These are phyloP conservation scores for Lithobates pipiens DNA, from an alignment of 2,797 vertebrate genomes.

Conservation along the genomic window DNA sequence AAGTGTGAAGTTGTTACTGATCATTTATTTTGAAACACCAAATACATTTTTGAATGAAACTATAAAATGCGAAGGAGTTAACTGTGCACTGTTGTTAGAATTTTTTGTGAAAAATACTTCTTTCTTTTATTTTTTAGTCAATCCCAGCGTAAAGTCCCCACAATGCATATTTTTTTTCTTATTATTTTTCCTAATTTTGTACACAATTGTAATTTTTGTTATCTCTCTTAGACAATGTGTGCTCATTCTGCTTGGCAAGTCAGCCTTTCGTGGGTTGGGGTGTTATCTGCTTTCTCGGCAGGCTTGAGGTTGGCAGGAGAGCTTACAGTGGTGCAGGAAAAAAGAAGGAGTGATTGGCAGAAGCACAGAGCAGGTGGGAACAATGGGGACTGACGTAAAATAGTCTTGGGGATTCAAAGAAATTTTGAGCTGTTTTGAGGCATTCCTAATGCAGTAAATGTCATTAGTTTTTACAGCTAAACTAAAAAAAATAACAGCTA, in stretches of 20 bases:
- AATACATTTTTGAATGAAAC: background rate
- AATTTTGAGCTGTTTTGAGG: background rate
- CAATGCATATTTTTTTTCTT: background rate
- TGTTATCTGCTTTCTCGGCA: slow-evolving; percentile 38
- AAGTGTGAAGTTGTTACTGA: too few relatives aligned
- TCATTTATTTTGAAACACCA: background rate
- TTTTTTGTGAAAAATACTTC: background rate
- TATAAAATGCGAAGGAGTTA: background rate
- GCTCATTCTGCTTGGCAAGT: slow-evolving; percentile 21
- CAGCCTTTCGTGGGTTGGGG: slow-evolving; percentile 22
- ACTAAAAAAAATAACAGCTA: background rate
- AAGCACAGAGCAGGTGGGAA: slow-evolving; percentile 31
- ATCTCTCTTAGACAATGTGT: slow-evolving; percentile 18
- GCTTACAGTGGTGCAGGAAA: slow-evolving; percentile 30
- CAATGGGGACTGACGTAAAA: background rate
- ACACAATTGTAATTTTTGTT: background rate
- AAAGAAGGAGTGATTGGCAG: slow-evolving; percentile 26
- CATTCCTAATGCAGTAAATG: background rate
- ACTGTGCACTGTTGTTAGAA: background rate
- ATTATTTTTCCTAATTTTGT: slow-evolving; percentile 1
- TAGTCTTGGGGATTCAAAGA: background rate
- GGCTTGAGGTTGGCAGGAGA: slow-evolving; percentile 30
- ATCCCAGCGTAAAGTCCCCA: background rate
- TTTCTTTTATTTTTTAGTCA: background rate
- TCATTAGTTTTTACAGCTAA: background rate